Percentiles rank a stretch among this genome's conserved stretches.
Conservation (phyloP, 2,113 vertebrate genomes). For the Ochotona princeps region DNA sequence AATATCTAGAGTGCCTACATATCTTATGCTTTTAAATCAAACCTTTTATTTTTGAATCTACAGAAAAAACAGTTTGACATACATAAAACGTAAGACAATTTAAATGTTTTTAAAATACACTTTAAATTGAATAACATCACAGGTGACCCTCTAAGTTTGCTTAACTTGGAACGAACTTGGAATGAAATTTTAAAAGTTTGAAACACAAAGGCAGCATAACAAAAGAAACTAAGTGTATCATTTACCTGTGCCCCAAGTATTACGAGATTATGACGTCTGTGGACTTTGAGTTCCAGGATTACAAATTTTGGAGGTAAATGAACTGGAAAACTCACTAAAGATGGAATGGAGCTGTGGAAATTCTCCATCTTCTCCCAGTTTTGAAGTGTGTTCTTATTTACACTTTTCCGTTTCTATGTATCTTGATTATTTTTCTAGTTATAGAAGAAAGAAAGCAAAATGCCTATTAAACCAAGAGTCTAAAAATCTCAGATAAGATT, state of each 20-base stretch:
- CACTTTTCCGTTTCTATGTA: background rate
- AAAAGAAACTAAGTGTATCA: background rate
- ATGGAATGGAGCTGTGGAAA: background rate
- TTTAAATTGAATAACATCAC: constrained; percentile 26
- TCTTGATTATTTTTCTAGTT: background rate
- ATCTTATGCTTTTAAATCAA: background rate
- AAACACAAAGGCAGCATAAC: background rate
- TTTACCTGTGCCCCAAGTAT: background rate
- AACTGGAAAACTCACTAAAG: background rate
- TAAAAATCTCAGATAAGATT: constrained; percentile 13
- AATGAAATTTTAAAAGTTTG: background rate
- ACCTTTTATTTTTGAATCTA: background rate
- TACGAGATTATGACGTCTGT: background rate
- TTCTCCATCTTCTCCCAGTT: background rate
- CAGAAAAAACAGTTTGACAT: background rate
- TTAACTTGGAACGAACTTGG: constrained; percentile 18
- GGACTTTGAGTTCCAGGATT: background rate
- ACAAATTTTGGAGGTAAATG: background rate
- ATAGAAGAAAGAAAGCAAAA: constrained; percentile 45
- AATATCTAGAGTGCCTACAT: background rate
- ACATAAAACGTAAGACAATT: background rate
- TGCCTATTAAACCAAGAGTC: background rate
- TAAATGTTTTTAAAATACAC: constrained; percentile 6
- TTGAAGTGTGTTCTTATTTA: background rate
- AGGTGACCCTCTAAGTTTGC: background rate